phyloP scores from a whole-genome alignment of 2,888 invertebrate genomes.

The Platynereis dumerilii region DNA sequence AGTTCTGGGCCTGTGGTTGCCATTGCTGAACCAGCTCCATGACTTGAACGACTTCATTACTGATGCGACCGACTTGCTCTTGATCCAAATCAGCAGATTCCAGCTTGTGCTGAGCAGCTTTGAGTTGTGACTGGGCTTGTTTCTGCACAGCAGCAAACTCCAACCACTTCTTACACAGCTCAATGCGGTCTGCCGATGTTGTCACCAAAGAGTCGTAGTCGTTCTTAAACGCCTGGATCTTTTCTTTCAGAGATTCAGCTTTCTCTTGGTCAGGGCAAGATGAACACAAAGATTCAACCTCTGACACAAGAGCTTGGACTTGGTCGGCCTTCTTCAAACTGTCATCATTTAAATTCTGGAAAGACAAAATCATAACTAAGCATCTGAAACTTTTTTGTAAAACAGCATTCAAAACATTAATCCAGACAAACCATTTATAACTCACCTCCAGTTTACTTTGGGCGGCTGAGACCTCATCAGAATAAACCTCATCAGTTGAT shows the following conservation, averaged over 20 bases:
- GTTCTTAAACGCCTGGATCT: slow-evolving; percentile 77
- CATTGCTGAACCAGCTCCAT: slow-evolving; percentile 60
- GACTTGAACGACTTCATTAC: slow-evolving; percentile 75
- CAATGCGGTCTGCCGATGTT: slow-evolving; percentile 38
- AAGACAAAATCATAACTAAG: slow-evolving; percentile 5
- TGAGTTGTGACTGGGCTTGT: slow-evolving; percentile 79
- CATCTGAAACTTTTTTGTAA: not conserved
- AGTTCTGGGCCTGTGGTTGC: slow-evolving; percentile 42
- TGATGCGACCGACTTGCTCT: slow-evolving; percentile 74
- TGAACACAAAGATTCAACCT: no score
- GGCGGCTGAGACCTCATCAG: slow-evolving; percentile 84
- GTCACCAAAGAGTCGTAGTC: slow-evolving; percentile 72
- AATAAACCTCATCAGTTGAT: slow-evolving; percentile 80
- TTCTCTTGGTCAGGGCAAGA: slow-evolving; percentile 69
- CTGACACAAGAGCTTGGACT: slow-evolving; percentile 68
- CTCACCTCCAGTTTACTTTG: slow-evolving; percentile 77
- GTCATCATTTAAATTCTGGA: slow-evolving; percentile 81
- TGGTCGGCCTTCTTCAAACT: slow-evolving; percentile 76
- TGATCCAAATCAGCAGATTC: slow-evolving; percentile 75
- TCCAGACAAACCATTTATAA: slow-evolving; percentile 6
- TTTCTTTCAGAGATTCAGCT: slow-evolving; percentile 72
- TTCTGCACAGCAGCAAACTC: slow-evolving; percentile 83
- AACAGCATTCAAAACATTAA: not conserved
- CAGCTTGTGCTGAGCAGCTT: slow-evolving; percentile 80
- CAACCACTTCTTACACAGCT: slow-evolving; percentile 68